These are phyloP conservation scores for Anticlea derivata DNA, from an alignment of 2,888 invertebrate genomes.

Conservation along the genomic window DNA sequence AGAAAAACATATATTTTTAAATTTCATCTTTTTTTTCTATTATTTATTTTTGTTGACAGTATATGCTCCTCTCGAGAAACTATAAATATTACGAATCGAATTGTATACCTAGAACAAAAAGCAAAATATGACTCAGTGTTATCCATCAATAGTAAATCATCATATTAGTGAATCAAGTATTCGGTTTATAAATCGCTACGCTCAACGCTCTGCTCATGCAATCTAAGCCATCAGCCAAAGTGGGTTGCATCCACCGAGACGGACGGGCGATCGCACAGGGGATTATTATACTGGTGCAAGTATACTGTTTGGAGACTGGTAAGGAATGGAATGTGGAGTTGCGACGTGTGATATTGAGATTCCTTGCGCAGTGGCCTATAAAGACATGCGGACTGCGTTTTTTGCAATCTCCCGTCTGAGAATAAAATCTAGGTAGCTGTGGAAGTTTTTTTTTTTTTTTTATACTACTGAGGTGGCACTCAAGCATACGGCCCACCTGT, in stretches of 20 bases:
- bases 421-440: not conserved
- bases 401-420: conserved; percentile 1
- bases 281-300: conserved; percentile 21
- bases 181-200: not conserved
- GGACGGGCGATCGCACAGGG: conserved; percentile 19
- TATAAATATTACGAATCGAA: too few relatives aligned
- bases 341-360: conserved; percentile 16
- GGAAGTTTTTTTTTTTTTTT: not conserved
- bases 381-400: conserved; percentile 6
- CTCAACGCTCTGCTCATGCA: conserved; percentile 5
- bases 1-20: too few relatives aligned
- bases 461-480: too few relatives aligned
- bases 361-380: conserved; percentile 1
- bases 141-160: too few relatives aligned
- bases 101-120: too few relatives aligned
- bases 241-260: conserved; percentile 18
- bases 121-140: too few relatives aligned
- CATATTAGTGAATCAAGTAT: too few relatives aligned
- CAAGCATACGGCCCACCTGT: too few relatives aligned
- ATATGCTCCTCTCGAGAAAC: too few relatives aligned
- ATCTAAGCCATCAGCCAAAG: conserved; percentile 3
- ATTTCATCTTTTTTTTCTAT: too few relatives aligned
- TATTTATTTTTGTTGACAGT: too few relatives aligned
- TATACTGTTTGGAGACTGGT: conserved; percentile 11
- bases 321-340: conserved; percentile 21